Percentiles rank a stretch among this genome's conserved stretches.
Evolutionary conservation across 1,140 invertebrate species (phyloP).

Genomic region (Episyrphus balteatus): DNA sequence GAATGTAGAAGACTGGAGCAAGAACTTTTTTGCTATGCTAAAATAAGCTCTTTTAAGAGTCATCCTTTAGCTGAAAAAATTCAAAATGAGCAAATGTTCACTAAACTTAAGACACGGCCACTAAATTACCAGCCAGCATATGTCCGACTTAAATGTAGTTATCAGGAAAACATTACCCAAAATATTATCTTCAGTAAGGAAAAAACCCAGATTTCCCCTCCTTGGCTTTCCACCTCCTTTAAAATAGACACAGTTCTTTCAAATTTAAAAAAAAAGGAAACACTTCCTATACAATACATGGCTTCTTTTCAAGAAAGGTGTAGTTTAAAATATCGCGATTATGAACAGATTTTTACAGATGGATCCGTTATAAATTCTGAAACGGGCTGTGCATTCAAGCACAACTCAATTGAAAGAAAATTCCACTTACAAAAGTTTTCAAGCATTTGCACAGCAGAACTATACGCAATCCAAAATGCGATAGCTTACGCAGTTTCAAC

Average conservation of each 20-base stretch:
- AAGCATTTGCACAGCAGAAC: neutral
- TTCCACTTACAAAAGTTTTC: neutral
- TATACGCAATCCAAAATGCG: neutral
- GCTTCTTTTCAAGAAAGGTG: neutral
- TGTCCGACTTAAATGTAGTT: neutral
- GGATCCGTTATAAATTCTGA: neutral
- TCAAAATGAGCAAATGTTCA: neutral
- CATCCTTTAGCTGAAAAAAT: neutral
- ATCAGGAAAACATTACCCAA: neutral
- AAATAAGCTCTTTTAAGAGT: neutral
- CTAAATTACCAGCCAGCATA: neutral
- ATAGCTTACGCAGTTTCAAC: neutral
- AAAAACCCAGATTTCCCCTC: neutral
- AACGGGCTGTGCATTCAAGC: neutral
- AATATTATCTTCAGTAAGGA: neutral
- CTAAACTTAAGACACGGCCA: neutral
- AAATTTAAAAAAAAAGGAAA: neutral
- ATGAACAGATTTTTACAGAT: neutral
- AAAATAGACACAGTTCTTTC: neutral
- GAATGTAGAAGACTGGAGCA: neutral
- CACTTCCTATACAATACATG: neutral
- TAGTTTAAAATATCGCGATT: neutral
- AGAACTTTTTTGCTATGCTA: neutral
- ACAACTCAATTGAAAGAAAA: neutral
- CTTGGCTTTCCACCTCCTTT: neutral